Evolutionary conservation across 2,888 invertebrate genomes (phyloP), one percentile per base, ranked within the genome.

Genomic region (Portevinia maculata): DNA sequence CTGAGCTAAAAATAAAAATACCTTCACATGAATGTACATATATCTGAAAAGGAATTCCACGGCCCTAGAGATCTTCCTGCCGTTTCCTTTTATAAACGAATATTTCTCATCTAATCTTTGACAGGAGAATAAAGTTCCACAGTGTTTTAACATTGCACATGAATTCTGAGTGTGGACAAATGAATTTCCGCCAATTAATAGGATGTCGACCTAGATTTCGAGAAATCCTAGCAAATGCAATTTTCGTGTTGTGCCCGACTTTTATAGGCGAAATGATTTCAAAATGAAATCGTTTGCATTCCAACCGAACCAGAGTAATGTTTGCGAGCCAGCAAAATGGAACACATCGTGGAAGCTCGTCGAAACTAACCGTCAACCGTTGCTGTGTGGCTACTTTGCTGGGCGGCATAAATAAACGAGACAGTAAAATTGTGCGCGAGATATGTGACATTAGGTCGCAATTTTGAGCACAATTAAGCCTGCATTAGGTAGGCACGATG

Each of bases 381-480:
- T 37, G 57, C 2, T 28, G 15, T 39, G 28, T 13, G 50, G 3
- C 32, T n/a, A 8, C 3, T n/a, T 24, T 37, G 24, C 6, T 8
- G 4, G 19, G 4, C 4, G 28, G 32, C 2, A 8, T 13, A 15
- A 11, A 28, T 19, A 17, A 17, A 30, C 50, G 19, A 24, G 41
- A 44, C 37, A 41, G 41, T n/a, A 8, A 46, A 67, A 67, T 46
- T 48, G 34, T 37, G 6, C n/a, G 21, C 39, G 44, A 34, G 46
- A 34, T 67, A 30, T 39, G 5, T 59, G 57, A 24, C 34, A 24
- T 62, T 57, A 70, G 70, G 62, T 76, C 55, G 62, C 28, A 28
- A 24, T 64, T 55, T 48, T 19, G 9, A 5, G 11, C 9, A 39
- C 11, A 44, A 41, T 67, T 67, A 67, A 71, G 71, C 50, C 62